Evolutionary conservation across 1,140 invertebrate genomes (phyloP).

Genomic region (Diorhabda elongata): DNA sequence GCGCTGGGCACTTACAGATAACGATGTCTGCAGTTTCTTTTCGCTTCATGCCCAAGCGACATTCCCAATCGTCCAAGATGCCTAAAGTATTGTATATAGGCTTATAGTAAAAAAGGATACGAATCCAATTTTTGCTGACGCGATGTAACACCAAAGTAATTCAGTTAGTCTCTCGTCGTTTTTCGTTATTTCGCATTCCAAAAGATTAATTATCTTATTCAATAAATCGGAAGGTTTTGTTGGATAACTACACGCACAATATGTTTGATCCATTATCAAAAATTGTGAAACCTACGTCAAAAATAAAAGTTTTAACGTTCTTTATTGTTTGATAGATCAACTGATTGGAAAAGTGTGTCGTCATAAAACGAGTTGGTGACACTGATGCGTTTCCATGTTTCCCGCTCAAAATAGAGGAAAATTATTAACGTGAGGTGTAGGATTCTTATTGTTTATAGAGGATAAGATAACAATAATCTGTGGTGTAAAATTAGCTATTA

Average conservation of each 20-base stretch:
- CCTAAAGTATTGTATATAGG: neutral
- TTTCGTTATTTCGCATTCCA: neutral
- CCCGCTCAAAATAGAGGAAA: no score
- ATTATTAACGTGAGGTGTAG: no score
- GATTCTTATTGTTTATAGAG: no score
- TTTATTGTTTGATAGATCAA: no score
- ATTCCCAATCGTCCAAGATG: neutral
- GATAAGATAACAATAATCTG: no score
- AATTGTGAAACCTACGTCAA: no score
- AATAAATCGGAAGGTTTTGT: neutral
- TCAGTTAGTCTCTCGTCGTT: neutral
- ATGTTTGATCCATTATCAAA: no score
- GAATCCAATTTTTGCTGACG: slow-evolving; percentile 20
- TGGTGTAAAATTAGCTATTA: no score
- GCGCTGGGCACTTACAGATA: neutral
- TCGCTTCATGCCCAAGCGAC: neutral
- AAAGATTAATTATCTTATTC: neutral
- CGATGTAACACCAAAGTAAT: neutral
- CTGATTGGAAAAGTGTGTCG: no score
- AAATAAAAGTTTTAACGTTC: no score
- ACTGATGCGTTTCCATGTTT: no score
- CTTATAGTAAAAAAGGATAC: slow-evolving; percentile 22
- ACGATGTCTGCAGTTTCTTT: neutral
- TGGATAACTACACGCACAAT: neutral
- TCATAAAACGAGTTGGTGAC: no score